Base-by-base conservation (phyloP, 2,113 vertebrate species). In the Cryptomyrus ogoouensis region DNA sequence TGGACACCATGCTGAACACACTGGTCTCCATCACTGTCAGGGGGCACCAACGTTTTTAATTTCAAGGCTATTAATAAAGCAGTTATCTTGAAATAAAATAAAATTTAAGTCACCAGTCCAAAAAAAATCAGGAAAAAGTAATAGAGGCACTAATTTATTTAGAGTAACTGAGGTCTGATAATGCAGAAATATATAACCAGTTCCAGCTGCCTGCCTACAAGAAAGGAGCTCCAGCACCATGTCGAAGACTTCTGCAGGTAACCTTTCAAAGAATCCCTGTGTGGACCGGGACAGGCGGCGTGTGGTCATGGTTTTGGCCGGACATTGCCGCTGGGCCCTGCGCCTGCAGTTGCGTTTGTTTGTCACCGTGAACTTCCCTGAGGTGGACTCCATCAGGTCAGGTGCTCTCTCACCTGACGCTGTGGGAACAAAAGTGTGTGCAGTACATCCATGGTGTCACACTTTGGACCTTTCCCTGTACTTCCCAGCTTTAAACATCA, bases 221-320 rank as follows among this genome's bases (percentile, higher is more conserved):
- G 96, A 91, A n/a, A 97, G 93, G 53, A 95, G 96, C 83, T 92
- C 95, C 92, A 98, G 85, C 44, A 98, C 93, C 93, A 97, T 94
- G n/a, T 97, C 93, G 17, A 98, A 96, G 90, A 99, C 94, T 94
- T 98, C 98, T 1, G 96, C 0, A 0, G 98, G 98, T 0, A 99
- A 94, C 0, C 42, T 56, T 91, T 94, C 93, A 89, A 98, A 97
- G 90, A 94, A 53, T 0, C 96, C 95, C 56, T 95, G 93, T 0
- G 92, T 91, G 90, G 95, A 91, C 47, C 50, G 90, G 5, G 88
- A 44, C 5, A 90, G 94, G 92, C 93, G 91, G 8, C 95, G 93
- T 31, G 92, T 92, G 89, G 86, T 88, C 83, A 62, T 5, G 58
- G 0, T 39, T 31, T 13, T 91, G 52, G 88, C 35, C n/a, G 10